Conservation (phyloP, 2,113 vertebrate genomes). For the Hyperopisus bebe region DNA sequence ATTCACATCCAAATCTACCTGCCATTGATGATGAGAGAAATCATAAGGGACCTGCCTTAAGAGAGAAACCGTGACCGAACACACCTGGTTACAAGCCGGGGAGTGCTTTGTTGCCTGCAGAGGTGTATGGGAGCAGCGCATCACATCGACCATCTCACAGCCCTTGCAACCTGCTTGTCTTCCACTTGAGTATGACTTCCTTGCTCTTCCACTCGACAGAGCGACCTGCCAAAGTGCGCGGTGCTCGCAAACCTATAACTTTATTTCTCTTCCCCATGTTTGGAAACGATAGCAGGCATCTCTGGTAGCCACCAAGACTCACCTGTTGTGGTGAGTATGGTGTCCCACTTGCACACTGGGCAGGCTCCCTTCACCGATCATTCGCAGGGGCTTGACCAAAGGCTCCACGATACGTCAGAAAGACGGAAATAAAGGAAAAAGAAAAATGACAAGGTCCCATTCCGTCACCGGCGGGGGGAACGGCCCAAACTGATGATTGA, state of each 20-base stretch:
- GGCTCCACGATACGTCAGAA: background rate
- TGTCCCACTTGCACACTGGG: background rate
- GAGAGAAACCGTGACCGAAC: background rate
- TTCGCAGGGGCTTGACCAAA: background rate
- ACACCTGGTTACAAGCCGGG: background rate
- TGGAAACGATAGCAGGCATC: background rate
- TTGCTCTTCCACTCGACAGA: background rate
- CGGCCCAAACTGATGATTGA: constrained; percentile 7
- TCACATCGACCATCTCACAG: background rate
- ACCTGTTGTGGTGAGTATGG: background rate
- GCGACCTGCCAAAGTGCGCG: background rate
- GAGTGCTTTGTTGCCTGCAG: background rate
- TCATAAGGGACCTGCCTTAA: background rate
- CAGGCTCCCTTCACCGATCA: background rate
- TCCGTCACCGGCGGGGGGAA: background rate
- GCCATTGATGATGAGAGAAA: background rate
- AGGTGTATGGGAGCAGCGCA: background rate
- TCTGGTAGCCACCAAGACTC: background rate
- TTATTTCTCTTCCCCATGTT: background rate
- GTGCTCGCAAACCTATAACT: background rate
- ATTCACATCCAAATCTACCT: background rate
- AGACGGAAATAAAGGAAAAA: background rate
- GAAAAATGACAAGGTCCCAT: background rate
- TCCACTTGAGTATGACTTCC: background rate
- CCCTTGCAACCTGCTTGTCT: background rate